Base-by-base conservation (phyloP, 2,888 invertebrate species). In the Gymnocheta viridis region DNA sequence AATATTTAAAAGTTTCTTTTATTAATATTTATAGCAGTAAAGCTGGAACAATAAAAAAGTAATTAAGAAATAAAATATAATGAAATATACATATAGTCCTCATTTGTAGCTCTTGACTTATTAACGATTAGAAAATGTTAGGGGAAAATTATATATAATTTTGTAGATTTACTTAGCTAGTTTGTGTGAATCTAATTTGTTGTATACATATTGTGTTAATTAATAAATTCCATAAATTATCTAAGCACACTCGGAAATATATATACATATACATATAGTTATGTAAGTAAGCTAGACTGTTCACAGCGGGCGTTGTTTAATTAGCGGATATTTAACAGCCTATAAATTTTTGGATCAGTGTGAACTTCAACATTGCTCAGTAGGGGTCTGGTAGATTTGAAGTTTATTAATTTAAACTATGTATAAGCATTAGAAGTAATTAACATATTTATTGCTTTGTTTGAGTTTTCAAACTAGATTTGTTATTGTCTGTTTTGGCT, bases 221-320 rank as follows among this genome's bases (percentile, higher is more conserved):
- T 66, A 66, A 56, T 9, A 56, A 66, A 49, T 58, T 58, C 38
- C 58, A 67, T 67, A 67, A 67, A 58, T 67, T 74, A 64, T 4
- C 54, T 2, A 27, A 41, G n/a, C 22, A 27, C 17, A 29, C 0
- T n/a, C 9, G 17, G 4, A 41, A 0, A 51, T 17, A 29, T 35
- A 49, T 17, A 24, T 9, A 41, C 1, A 51, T 17, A 29, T 35
- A 49, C 14, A 24, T 54, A 19, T 14, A 51, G 54, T 17, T 7
- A 17, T 17, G 14, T 10, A 1, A 56, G 32, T 56, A 1, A 56
- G 32, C 32, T 56, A 27, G 38, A 27, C 32, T 17, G 7, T 35
- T 51, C 73, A 60, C 49, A 73, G 47, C 60, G 27, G 24, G 60
- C 19, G 4, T 5, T 22, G n/a, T 41, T 73, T 44, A 32, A 22